Base-by-base conservation (phyloP, 2,797 vertebrate species). In the Eleutherodactylus coqui region DNA sequence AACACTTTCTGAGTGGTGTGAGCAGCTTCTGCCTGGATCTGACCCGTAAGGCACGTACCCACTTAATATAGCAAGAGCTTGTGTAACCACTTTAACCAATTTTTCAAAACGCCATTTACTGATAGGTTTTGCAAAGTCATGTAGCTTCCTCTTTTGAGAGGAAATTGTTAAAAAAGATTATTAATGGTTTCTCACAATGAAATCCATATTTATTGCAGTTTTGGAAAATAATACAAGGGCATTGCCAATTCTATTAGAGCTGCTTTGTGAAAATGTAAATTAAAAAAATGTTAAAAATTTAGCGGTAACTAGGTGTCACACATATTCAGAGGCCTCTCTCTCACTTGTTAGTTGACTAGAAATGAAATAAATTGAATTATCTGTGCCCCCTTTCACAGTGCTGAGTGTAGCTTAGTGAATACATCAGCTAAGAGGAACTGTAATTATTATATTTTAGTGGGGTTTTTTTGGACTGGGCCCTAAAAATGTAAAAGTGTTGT, bases 1-100 rank as follows among this genome's bases (percentile, higher is more conserved):
- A 47, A 87, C 85, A 87, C 85, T 70, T 86, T 43, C 49, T 87
- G 80, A 87, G 80, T 78, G 85, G 85, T 83, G 85, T 47, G 80
- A 87, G 73, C 38, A 21, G n/a, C 36, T 47, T 73, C 36, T 70
- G 45, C 36, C 53, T 77, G 79, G 38, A 69, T 41, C 27, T 70
- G 79, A 77, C 79, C 79, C 24, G 45, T 38, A 53, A 32, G 72
- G 47, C 43, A 34, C 70, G 16, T 45, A 19, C n/a, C 84, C 38
- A n/a, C 51, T 79, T 85, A 34, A 58, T n/a, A 60, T 27, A n/a
- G 34, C 29, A 6, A 62, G 53, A n/a, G 41, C 27, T 67, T 64
- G 47, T 27, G 38, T 29, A 60, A 64, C 62, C 43, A 41, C 21
- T 85, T 85, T 79, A 80, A 27, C 84, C 60, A 47, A 58, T 72